Conservation (phyloP, 2,113 vertebrate species). For the Puma concolor region DNA sequence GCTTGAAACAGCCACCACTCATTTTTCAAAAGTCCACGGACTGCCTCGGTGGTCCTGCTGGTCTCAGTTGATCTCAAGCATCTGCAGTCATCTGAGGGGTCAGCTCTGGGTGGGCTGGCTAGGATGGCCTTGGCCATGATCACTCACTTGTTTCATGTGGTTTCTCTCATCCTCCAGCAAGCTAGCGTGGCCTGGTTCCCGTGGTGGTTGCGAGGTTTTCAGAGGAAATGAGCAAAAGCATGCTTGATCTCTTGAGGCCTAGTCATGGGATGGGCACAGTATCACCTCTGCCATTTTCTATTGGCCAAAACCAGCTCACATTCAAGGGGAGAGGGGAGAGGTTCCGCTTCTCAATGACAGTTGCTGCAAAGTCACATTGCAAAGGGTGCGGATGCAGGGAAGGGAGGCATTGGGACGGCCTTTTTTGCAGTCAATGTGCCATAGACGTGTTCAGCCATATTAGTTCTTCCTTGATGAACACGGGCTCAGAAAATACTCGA, state of each 20-base stretch:
- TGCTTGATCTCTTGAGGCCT: background rate
- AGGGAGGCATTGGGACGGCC: no score
- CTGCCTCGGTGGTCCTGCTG: background rate
- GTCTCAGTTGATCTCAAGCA: background rate
- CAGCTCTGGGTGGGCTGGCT: background rate
- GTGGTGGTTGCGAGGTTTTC: background rate
- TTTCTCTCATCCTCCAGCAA: background rate
- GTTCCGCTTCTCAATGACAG: background rate
- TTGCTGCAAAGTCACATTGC: background rate
- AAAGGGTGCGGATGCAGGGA: background rate
- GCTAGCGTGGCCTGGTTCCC: background rate
- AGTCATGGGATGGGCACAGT: no score
- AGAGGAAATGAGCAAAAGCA: background rate
- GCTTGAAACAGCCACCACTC: background rate
- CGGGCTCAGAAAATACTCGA: background rate
- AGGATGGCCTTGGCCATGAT: background rate
- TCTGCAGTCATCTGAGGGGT: background rate
- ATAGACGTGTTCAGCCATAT: background rate
- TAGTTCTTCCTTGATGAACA: background rate
- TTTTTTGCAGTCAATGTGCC: background rate
- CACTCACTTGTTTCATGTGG: background rate
- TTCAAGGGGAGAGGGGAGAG: background rate
- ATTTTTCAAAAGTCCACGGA: background rate
- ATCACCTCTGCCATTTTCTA: background rate
- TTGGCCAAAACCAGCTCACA: background rate